These are phyloP conservation scores for Ceratina calcarata DNA, from an alignment of 1,140 invertebrate genomes.

Conservation along the genomic window DNA sequence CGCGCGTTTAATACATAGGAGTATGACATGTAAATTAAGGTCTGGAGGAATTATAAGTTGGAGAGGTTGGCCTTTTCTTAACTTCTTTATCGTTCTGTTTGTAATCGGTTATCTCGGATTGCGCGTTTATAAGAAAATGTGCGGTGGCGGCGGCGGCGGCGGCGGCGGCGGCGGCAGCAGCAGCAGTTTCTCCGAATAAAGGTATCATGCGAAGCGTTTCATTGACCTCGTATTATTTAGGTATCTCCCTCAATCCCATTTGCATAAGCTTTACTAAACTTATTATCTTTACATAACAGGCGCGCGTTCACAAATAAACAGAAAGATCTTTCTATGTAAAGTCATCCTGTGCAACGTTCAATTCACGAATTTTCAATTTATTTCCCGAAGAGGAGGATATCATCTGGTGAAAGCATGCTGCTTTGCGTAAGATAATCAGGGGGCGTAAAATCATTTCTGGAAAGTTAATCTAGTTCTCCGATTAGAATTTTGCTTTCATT, in stretches of 20 bases:
- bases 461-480: background rate
- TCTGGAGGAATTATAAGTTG: constrained; percentile 44
- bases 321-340: no score
- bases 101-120: constrained; percentile 52
- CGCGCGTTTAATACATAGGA: background rate
- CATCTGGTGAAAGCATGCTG: background rate
- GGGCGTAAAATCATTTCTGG: background rate
- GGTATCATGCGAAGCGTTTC: constrained; percentile 8
- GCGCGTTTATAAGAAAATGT: constrained; percentile 36
- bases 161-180: background rate
- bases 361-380: no score
- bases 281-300: background rate
- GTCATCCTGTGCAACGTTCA: no score
- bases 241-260: background rate
- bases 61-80: constrained; percentile 64
- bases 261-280: background rate
- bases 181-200: no score
- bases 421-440: constrained; percentile 8
- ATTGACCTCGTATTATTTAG: no score
- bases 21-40: constrained; percentile 38
- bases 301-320: no score
- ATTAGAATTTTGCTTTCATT: no score
- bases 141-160: background rate
- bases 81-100: constrained; percentile 53
- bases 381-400: background rate